Evolutionary conservation across 2,113 vertebrate species (phyloP).

Genomic region (Rattus norvegicus): GRCr8 NC_086031.1:50766001-50766500

Average conservation of each 20-base stretch:
- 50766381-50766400: too few relatives aligned
- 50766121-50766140: neutral
- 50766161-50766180: neutral
- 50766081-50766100: neutral
- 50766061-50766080: neutral
- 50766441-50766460: neutral
- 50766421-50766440: neutral
- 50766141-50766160: neutral
- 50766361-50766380: neutral
- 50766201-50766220: neutral
- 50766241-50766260: neutral
- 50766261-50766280: neutral
- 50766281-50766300: neutral
- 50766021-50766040: neutral
- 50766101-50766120: neutral
- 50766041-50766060: neutral
- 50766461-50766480: neutral
- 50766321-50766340: neutral
- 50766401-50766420: neutral
- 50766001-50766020: neutral
- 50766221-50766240: neutral
- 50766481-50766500: too few relatives aligned
- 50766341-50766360: neutral
- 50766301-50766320: neutral
- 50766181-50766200: neutral